Percentiles rank a stretch among this genome's conserved stretches.
Conservation (phyloP, 2,888 invertebrate genomes). For the Dioctria linearis region DNA sequence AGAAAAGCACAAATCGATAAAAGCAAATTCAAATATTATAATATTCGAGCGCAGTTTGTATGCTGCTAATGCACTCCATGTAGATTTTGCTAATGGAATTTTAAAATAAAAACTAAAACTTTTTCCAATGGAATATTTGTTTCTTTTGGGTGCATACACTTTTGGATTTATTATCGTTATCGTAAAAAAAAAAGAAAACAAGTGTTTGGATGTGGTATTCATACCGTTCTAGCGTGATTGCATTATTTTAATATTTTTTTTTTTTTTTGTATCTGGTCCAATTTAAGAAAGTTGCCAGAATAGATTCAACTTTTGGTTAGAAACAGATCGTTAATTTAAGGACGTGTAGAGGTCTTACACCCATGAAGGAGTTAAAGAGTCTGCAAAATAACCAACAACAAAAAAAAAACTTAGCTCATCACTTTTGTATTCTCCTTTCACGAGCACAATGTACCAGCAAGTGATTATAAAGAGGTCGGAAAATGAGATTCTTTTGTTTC, state of each 20-base stretch:
- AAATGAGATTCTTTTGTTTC: conserved; percentile 8
- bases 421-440: background rate
- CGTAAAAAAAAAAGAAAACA: too few relatives aligned
- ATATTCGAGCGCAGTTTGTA: background rate
- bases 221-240: background rate
- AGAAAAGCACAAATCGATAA: conserved; percentile 10
- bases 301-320: too few relatives aligned
- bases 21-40: background rate
- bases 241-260: background rate
- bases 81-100: conserved; percentile 1
- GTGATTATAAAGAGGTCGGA: conserved; percentile 31
- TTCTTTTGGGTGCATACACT: too few relatives aligned
- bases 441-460: conserved; percentile 20
- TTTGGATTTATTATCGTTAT: too few relatives aligned
- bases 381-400: background rate
- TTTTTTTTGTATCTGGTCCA: background rate
- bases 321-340: conserved; percentile 4
- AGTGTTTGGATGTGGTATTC: too few relatives aligned
- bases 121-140: too few relatives aligned
- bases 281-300: background rate
- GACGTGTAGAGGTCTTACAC: conserved; percentile 15
- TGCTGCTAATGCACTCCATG: background rate
- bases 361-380: background rate
- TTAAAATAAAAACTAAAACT: conserved; percentile 5
- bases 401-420: conserved; percentile 5